Conservation (phyloP, 2,888 invertebrate species). For the Drosophila maculinotata region DNA sequence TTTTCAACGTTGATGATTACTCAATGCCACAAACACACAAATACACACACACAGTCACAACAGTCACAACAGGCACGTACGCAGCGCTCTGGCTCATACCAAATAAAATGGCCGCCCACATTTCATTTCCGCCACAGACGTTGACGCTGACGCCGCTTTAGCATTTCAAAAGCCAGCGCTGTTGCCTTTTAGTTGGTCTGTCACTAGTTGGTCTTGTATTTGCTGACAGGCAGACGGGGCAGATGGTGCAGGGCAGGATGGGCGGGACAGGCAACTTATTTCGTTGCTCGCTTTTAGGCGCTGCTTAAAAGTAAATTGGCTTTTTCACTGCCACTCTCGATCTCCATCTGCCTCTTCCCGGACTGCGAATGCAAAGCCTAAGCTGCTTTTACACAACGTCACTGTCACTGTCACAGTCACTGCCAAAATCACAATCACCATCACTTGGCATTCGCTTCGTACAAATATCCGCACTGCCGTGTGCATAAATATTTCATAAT, state of each 20-base stretch:
- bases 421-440: conserved; percentile 15
- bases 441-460: conserved; percentile 33
- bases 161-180: conserved; percentile 44
- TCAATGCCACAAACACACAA: conserved; percentile 76
- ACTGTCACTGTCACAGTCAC: conserved; percentile 11
- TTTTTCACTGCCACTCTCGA: conserved; percentile 28
- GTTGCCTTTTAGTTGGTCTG: conserved; percentile 62
- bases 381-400: conserved; percentile 44
- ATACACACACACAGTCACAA: conserved; percentile 15
- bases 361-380: conserved; percentile 25
- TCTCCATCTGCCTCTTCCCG: conserved; percentile 1
- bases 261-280: conserved; percentile 4
- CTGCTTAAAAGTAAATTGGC: conserved; percentile 61
- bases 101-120: no score
- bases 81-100: conserved; percentile 12
- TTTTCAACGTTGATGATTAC: conserved; percentile 81
- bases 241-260: background rate
- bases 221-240: conserved; percentile 37
- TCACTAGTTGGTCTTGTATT: conserved; percentile 49
- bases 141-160: conserved; percentile 55
- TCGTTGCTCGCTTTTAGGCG: conserved; percentile 45
- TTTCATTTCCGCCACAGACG: conserved; percentile 76
- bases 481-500: conserved; percentile 76
- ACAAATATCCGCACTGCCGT: conserved; percentile 69
- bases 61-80: conserved; percentile 28